Base-by-base conservation (phyloP, 2,888 invertebrate species). In the Oscheius sp. region DNA sequence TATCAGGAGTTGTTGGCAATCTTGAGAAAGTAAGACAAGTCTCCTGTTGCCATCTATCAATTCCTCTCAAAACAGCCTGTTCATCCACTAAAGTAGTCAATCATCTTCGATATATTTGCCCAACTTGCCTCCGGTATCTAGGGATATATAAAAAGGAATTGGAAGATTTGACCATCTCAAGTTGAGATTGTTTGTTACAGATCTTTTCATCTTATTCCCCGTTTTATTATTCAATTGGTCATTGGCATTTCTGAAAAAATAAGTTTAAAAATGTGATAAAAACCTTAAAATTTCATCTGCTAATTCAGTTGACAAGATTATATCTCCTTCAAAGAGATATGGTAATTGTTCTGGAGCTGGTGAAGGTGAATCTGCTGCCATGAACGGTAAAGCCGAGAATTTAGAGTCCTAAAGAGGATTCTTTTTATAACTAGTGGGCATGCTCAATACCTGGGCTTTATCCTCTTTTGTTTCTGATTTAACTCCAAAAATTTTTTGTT, bases 241-340 rank as follows among this genome's bases (percentile, higher is more conserved):
- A 8, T 68, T 58, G 12, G 65, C 72, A 53, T 75, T 76, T 61
- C 73, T 72, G 29, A 37, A 61, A 42, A 64, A n/a, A 48, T 42
- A n/a, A 29, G 6, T 15, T 6, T n/a, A 10, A 20, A 23, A 5
- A 25, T 58, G 37, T 10, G 10, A 34, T 12, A 15, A 53, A 52
- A 17, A 80, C 78, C 33, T 58, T 10, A 82, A 23, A 20, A 81
- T 61, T n/a, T 65, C 66, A 27, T 79, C 71, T 74, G 81, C 70
- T 58, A 84, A 83, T 25, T 77, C 76, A 45, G 74, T 69, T 1
- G 80, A 83, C 33, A 84, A 64, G 42, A 84, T 72, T 65, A 84
- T 82, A 69, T 84, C 84, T 65, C 84, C 84, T 72, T 84, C 83
- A 61, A 84, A 84, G 17, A 84, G 75, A 50, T 81, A 80, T 4